Conservation (phyloP, 2,797 vertebrate genomes). For the Gymnoscopelus microlampas region DNA sequence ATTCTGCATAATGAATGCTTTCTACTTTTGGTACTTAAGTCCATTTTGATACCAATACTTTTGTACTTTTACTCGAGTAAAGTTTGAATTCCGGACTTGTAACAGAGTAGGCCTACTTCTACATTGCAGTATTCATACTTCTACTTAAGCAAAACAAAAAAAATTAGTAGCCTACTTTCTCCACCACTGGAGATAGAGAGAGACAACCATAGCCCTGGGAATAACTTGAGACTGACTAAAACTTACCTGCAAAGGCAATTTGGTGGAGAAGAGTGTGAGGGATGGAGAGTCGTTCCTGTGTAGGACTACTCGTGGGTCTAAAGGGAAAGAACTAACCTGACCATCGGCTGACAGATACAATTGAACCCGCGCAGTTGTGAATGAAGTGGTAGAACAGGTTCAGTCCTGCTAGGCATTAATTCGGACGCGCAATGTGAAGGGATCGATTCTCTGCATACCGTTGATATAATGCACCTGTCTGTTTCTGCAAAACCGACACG, state of each 20-base stretch:
- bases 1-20: too few relatives aligned
- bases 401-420: constrained; percentile 1
- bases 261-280: constrained; percentile 5
- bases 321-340: constrained; percentile 26
- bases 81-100: too few relatives aligned
- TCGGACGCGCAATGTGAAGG: background rate
- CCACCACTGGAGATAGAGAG: background rate
- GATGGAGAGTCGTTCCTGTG: constrained; percentile 34
- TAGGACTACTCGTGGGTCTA: constrained; percentile 7
- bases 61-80: too few relatives aligned
- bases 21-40: too few relatives aligned
- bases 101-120: too few relatives aligned
- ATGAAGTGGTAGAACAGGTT: constrained; percentile 76
- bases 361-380: constrained; percentile 11
- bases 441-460: background rate
- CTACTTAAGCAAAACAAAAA: too few relatives aligned
- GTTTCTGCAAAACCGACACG: background rate
- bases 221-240: background rate
- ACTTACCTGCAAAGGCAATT: constrained; percentile 53
- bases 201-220: too few relatives aligned
- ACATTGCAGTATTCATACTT: too few relatives aligned
- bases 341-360: constrained; percentile 62
- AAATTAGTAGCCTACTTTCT: too few relatives aligned
- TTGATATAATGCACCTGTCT: background rate
- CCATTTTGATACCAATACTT: too few relatives aligned